Conservation (phyloP, 2,113 vertebrate genomes). For the Scalopus aquaticus region DNA sequence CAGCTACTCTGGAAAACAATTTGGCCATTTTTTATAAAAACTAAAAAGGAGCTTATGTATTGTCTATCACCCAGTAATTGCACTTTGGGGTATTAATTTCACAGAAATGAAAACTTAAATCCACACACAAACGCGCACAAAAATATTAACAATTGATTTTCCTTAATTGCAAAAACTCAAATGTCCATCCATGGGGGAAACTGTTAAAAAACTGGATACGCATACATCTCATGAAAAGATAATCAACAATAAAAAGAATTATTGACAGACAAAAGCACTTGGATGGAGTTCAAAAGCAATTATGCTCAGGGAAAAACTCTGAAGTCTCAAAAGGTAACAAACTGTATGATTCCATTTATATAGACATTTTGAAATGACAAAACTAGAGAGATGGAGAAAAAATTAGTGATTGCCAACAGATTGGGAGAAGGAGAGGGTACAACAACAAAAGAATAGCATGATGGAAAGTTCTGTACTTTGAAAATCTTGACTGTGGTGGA, state of each 20-base stretch:
- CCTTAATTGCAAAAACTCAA: background rate
- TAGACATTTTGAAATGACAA: background rate
- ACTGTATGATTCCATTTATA: background rate
- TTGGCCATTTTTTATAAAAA: background rate
- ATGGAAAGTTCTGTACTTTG: background rate
- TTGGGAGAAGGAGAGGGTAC: rapidly evolving
- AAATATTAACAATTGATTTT: background rate
- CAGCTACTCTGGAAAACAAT: background rate
- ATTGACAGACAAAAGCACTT: background rate
- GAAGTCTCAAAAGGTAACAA: background rate
- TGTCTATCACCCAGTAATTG: background rate
- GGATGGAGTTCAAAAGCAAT: background rate
- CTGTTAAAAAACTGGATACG: background rate
- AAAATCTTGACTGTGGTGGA: background rate
- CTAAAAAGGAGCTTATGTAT: background rate
- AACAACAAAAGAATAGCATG: background rate
- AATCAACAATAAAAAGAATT: background rate
- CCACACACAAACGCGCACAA: background rate
- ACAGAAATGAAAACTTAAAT: slow-evolving; percentile 4
- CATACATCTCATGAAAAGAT: background rate
- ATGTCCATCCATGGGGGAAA: background rate
- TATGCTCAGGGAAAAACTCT: background rate
- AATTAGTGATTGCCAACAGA: background rate
- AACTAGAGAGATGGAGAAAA: background rate
- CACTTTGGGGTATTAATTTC: background rate